These are phyloP conservation scores for Xestia xanthographa DNA, from an alignment of 2,888 invertebrate species.

Conservation along the genomic window DNA sequence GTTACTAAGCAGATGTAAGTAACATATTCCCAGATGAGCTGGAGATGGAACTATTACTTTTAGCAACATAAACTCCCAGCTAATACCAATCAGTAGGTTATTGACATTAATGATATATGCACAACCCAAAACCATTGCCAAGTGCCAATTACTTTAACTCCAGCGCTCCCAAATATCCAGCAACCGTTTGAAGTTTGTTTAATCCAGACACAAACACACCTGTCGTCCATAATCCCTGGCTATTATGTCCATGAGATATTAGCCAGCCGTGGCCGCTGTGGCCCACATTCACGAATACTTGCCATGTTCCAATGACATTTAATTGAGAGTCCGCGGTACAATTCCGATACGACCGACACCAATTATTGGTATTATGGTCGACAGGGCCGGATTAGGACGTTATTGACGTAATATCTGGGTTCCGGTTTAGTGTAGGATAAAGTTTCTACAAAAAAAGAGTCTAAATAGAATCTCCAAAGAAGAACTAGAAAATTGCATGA, in stretches of 20 bases:
- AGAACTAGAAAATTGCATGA: not conserved
- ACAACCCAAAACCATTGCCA: not conserved
- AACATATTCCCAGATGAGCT: not conserved
- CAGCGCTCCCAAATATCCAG: not conserved
- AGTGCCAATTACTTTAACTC: conserved; percentile 18
- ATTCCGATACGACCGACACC: conserved; percentile 57
- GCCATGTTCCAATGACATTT: conserved; percentile 72
- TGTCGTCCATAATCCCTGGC: conserved; percentile 37
- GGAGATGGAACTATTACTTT: not conserved
- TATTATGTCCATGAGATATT: conserved; percentile 44
- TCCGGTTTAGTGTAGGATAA: not conserved
- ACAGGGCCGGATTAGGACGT: conserved; percentile 44
- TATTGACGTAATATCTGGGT: not conserved
- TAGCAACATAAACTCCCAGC: not conserved
- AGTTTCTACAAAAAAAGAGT: not conserved
- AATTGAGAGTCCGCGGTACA: conserved; percentile 64
- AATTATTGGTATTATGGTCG: conserved; percentile 70
- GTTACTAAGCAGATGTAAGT: not conserved
- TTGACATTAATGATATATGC: conserved; percentile 14
- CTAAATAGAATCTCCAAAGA: not conserved
- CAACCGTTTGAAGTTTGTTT: conserved; percentile 48
- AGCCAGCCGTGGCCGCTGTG: conserved; percentile 46
- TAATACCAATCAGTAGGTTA: conserved; percentile 1
- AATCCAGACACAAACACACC: conserved; percentile 33
- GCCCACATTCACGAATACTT: conserved; percentile 64